Evolutionary conservation across 2,888 invertebrate species (phyloP).

Genomic region (Phalangium opilio): DNA sequence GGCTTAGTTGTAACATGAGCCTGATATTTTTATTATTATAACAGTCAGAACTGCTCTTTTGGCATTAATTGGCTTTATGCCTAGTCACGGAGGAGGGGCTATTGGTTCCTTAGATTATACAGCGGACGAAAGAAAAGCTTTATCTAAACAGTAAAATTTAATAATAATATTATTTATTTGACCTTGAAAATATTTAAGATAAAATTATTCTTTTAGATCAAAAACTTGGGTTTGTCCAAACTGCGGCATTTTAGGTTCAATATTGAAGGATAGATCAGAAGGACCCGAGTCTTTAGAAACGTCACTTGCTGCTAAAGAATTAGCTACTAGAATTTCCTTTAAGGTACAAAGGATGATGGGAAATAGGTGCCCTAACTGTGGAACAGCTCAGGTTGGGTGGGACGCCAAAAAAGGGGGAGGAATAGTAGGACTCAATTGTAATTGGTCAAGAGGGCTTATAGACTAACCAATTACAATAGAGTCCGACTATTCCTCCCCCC

Average conservation of each 20-base stretch:
- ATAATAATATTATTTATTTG: not conserved
- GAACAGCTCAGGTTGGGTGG: no score
- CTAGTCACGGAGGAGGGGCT: constrained; percentile 71
- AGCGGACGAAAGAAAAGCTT: constrained; percentile 57
- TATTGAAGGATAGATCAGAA: constrained; percentile 30
- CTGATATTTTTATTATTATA: constrained; percentile 11
- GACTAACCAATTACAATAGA: no score
- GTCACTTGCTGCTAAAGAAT: constrained; percentile 30
- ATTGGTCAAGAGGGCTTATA: no score
- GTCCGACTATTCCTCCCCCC: no score
- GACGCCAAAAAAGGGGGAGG: no score
- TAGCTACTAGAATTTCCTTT: constrained; percentile 31
- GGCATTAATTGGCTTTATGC: constrained; percentile 88
- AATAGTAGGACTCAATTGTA: no score
- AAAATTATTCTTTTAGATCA: constrained; percentile 34
- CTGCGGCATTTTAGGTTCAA: constrained; percentile 44
- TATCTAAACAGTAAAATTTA: constrained; percentile 53
- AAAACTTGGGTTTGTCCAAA: constrained; percentile 44
- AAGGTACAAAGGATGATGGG: constrained; percentile 11
- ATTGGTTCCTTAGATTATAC: constrained; percentile 81
- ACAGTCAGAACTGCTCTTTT: constrained; percentile 68
- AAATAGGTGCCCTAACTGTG: no score
- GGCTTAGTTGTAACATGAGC: not conserved
- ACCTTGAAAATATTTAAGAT: not conserved
- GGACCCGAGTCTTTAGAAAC: not conserved